Conservation (phyloP, 92 coral and sea anemone genomes). For the Parazoanthus swiftii region DNA sequence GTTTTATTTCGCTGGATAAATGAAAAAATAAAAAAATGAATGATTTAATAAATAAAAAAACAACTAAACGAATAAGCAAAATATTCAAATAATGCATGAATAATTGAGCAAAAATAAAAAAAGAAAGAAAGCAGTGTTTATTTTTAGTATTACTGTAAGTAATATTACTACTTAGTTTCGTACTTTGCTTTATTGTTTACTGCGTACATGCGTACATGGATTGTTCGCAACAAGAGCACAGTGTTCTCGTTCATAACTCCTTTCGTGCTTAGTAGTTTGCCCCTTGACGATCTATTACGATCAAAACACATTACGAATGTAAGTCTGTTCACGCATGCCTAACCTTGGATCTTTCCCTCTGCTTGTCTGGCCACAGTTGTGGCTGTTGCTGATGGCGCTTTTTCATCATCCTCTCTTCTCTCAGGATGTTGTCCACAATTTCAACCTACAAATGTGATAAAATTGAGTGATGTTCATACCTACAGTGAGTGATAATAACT, state of each 20-base stretch:
- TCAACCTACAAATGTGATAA: slow-evolving; percentile 67
- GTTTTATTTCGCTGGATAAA: too few relatives aligned
- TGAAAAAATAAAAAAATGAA: too few relatives aligned
- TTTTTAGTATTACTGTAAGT: too few relatives aligned
- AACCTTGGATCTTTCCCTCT: slow-evolving; percentile 89
- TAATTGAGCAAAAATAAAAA: background rate
- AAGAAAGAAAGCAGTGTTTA: too few relatives aligned
- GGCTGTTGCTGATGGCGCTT: slow-evolving; percentile 98
- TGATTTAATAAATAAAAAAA: too few relatives aligned
- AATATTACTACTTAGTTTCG: too few relatives aligned
- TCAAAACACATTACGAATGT: background rate
- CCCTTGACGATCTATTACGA: too few relatives aligned
- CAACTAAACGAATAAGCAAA: background rate
- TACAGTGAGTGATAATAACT: background rate
- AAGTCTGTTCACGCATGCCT: background rate
- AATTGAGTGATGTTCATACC: background rate
- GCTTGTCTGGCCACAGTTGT: slow-evolving; percentile 97
- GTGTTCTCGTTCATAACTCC: too few relatives aligned
- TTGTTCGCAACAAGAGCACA: too few relatives aligned
- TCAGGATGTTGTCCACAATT: slow-evolving; percentile 83
- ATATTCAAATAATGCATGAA: background rate
- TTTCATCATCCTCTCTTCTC: slow-evolving; percentile 92
- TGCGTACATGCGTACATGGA: too few relatives aligned
- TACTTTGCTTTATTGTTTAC: too few relatives aligned
- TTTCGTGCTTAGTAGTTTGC: too few relatives aligned